Evolutionary conservation across 2,113 vertebrate species (phyloP), one percentile per base, ranked within the genome.

Genomic region (Solea solea): DNA sequence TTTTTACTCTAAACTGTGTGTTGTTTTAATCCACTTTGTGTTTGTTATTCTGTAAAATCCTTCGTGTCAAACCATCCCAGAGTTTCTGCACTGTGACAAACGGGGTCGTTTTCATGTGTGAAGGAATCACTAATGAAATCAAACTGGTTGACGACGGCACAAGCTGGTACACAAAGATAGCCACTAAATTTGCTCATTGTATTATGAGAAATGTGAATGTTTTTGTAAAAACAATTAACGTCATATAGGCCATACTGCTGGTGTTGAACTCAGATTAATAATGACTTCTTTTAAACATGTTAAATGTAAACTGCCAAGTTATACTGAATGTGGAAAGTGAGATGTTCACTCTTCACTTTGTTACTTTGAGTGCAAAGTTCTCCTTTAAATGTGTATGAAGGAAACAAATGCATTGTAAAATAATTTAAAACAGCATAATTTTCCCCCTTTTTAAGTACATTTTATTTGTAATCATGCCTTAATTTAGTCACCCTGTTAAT

Each of bases 351-450:
- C 76, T 74, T 61, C 55, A 52, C 41, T 63, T 61, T 54, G 13
- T 39, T 53, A 45, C 46, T 25, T 59, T 34, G 2, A 2, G 25
- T 71, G 68, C 28, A 9, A 53, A 52, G 40, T 16, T 3, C 9
- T 68, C 44, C 5, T 60, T 56, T 72, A 69, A 52, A 21, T 42
- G 13, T 41, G 45, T 56, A 65, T 76, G 72, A 86, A 79, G 72
- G 55, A 82, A 59, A 58, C 21, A 3, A 4, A 28, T 66, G 44
- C 3, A 52, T 60, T 85, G 67, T 61, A 68, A 76, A 46, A 80
- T 70, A 48, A 55, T 78, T 63, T 77, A 83, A 58, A 85, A 78
- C 14, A 65, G 11, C 41, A 69, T 34, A 64, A 7, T 52, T 40
- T 9, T 49, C 5, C 9, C 8, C 28, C 13, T 77, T 52, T 64